Evolutionary conservation across 1,140 invertebrate species (phyloP), one percentile per base, ranked within the genome.

Genomic region (Hesperophylax magnus): DNA sequence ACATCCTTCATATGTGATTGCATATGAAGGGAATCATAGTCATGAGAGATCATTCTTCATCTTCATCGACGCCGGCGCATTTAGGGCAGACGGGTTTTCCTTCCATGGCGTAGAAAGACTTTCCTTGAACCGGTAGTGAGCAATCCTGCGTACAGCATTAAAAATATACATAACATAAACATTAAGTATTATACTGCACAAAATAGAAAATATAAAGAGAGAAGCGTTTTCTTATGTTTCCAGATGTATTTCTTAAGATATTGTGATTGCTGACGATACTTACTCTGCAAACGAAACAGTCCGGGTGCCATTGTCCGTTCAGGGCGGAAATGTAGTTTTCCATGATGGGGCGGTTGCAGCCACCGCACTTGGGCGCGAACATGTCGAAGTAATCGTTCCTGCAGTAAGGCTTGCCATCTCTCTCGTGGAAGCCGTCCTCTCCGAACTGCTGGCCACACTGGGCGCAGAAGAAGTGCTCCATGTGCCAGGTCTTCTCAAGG

Each of bases 201-300:
- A 65, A 31, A 34, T 14, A 24, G 0, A 15, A 56, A 31, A 75
- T 53, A 56, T n/a, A 39, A n/a, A 56, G 17, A 47, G 22, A 15
- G 27, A 65, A 22, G 27, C 3, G 34, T 52, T 39, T 69, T 47
- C 17, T 52, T 2, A 72, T 9, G 14, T 53, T 72, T 72, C 5
- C 15, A 15, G 34, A 52, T 72, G 22, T 58, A 75, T 75, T 75
- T 24, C 39, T 6, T 63, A 69, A 72, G n/a, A 27, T 81, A 77
- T 15, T 20, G 20, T 20, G 6, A 65, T 27, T 53, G 24, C 17
- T 54, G 20, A 20, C 86, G 86, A 83, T 85, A 93, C 96, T 93
- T 93, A 99, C 98, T 95, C 97, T 95, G 93, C 99, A 99, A 80
- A 99, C 98, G 91, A 99, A 99, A 89, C 99, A 99, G 87, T 99